phyloP scores from a whole-genome alignment of 2,113 vertebrate species.

The Leptobrachium ailaonicum region DNA sequence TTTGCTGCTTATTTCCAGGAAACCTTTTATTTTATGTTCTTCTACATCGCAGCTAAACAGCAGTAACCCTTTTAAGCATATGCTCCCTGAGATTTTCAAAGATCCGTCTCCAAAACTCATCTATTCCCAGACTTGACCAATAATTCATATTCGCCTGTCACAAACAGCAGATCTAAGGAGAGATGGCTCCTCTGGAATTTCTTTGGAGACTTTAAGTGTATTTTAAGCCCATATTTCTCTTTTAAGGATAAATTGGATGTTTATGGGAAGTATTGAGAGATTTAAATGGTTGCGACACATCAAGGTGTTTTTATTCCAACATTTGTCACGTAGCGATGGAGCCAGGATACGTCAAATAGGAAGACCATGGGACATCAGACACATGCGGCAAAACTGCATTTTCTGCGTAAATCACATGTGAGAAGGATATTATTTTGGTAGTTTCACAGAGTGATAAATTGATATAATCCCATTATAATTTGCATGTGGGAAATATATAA shows the following conservation, averaged over 20 bases:
- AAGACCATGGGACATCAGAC: no score
- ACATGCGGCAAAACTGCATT: no score
- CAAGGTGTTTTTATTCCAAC: no score
- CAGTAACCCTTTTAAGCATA: background rate
- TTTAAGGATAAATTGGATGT: background rate
- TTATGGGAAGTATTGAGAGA: no score
- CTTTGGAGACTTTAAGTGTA: background rate
- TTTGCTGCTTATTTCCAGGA: background rate
- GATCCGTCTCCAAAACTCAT: background rate
- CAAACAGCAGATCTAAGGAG: background rate
- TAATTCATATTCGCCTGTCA: background rate
- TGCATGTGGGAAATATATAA: no score
- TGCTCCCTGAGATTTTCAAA: background rate
- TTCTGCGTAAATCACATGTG: no score
- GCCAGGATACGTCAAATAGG: no score
- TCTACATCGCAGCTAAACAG: background rate
- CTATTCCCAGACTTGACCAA: background rate
- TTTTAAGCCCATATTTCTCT: background rate
- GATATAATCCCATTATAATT: no score
- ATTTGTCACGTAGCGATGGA: no score
- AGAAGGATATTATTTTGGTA: no score
- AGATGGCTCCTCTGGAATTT: background rate
- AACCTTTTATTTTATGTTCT: background rate
- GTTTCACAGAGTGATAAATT: no score
- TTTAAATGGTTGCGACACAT: no score